These are phyloP conservation scores for Stigmatopora nigra DNA, from an alignment of 2,113 vertebrate species.

Conservation along the genomic window DNA sequence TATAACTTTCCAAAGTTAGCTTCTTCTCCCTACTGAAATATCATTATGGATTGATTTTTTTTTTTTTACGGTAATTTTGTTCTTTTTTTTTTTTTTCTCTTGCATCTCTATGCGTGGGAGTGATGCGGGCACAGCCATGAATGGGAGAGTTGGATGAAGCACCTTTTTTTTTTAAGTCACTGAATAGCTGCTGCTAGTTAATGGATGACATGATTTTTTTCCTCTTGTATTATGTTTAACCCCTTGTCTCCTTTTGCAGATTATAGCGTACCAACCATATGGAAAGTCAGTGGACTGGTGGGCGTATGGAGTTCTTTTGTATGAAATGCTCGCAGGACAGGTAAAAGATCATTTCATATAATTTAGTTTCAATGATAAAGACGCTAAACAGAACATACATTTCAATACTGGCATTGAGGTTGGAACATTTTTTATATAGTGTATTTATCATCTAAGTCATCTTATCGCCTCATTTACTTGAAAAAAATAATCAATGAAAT, in stretches of 20 bases:
- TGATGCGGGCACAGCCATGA: slow-evolving; percentile 31
- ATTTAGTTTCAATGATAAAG: too few relatives aligned
- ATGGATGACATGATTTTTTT: slow-evolving; percentile 1
- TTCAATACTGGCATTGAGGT: too few relatives aligned
- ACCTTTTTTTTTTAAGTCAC: slow-evolving; percentile 46
- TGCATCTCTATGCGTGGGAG: slow-evolving; percentile 26
- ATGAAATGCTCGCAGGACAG: slow-evolving; percentile 97
- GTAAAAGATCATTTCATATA: slow-evolving; percentile 49
- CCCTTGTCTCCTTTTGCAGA: slow-evolving; percentile 63
- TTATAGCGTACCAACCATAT: slow-evolving; percentile 96
- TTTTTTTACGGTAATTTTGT: slow-evolving; percentile 29
- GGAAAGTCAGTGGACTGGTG: slow-evolving; percentile 97
- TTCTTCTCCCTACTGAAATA: too few relatives aligned
- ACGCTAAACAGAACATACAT: too few relatives aligned
- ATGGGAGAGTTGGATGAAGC: slow-evolving; percentile 46
- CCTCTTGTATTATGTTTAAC: not conserved
- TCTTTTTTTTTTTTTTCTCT: not conserved
- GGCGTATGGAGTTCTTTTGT: slow-evolving; percentile 93
- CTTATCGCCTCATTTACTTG: too few relatives aligned
- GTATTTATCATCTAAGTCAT: too few relatives aligned
- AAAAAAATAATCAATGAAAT: too few relatives aligned
- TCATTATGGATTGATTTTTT: too few relatives aligned
- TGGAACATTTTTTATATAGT: too few relatives aligned
- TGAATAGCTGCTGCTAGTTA: slow-evolving; percentile 32
- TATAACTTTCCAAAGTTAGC: too few relatives aligned